Conservation (phyloP, 2,888 invertebrate genomes). For the Glomeris marginata region DNA sequence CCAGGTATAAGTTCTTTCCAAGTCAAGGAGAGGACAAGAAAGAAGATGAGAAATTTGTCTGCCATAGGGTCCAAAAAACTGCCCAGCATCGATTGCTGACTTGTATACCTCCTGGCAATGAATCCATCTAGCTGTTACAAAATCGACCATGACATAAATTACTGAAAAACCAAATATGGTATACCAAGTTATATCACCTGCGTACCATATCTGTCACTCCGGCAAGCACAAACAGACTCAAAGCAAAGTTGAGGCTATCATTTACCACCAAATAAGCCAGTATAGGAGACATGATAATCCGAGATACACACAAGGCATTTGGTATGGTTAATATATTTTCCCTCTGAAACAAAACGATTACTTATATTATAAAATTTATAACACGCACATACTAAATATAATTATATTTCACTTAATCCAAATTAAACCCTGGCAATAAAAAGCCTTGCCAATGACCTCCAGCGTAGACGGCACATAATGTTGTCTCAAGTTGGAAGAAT, state of each 20-base stretch:
- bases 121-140: slow-evolving; percentile 71
- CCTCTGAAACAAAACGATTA: slow-evolving; percentile 32
- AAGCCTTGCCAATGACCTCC: too few species aligned
- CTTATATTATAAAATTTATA: background rate
- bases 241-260: slow-evolving; percentile 58
- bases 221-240: slow-evolving; percentile 67
- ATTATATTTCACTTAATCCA: too few species aligned
- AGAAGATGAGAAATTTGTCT: slow-evolving; percentile 84
- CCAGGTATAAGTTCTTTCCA: slow-evolving; percentile 70
- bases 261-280: slow-evolving; percentile 76
- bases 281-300: slow-evolving; percentile 74
- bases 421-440: too few species aligned
- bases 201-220: slow-evolving; percentile 78
- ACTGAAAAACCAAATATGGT: background rate
- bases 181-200: background rate
- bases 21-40: slow-evolving; percentile 72
- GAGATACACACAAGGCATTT: slow-evolving; percentile 69
- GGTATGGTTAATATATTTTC: slow-evolving; percentile 91
- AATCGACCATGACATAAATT: slow-evolving; percentile 8
- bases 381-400: too few species aligned
- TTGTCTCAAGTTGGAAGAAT: too few species aligned
- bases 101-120: slow-evolving; percentile 83
- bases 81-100: slow-evolving; percentile 83
- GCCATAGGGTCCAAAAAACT: slow-evolving; percentile 94
- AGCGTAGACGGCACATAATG: too few species aligned